Conservation (phyloP, 2,113 vertebrate genomes). For the Motacilla tschutschensis region DNA sequence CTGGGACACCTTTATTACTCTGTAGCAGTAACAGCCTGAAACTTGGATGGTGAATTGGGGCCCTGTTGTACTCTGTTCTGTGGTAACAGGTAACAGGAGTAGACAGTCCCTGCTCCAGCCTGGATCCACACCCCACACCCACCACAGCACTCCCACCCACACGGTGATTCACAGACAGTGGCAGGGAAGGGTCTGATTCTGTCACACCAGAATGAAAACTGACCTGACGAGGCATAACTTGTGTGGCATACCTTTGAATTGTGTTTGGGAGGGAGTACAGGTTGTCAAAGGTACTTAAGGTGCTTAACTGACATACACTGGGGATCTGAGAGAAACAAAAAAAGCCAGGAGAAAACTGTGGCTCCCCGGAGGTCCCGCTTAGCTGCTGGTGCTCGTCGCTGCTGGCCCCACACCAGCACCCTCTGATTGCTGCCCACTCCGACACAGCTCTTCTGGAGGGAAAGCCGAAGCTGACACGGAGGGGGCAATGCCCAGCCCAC, state of each 20-base stretch:
- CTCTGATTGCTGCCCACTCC: not conserved
- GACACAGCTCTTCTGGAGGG: not conserved
- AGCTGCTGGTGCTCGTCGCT: fast-evolving
- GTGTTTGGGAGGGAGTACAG: fast-evolving
- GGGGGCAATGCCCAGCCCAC: not conserved
- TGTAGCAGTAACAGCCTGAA: not conserved
- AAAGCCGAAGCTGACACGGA: not conserved
- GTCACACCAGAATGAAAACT: not conserved
- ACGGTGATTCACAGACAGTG: fast-evolving
- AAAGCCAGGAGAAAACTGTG: not conserved
- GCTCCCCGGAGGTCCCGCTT: not conserved
- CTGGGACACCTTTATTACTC: not conserved
- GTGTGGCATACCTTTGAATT: not conserved
- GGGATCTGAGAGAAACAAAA: not conserved
- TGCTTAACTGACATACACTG: not conserved
- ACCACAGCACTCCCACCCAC: not conserved
- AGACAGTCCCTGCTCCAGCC: not conserved
- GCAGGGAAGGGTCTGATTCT: not conserved
- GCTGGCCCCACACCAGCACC: fast-evolving
- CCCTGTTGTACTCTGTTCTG: not conserved
- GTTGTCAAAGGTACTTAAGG: not conserved
- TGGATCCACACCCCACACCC: not conserved
- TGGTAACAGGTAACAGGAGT: not conserved
- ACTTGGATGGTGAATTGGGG: fast-evolving
- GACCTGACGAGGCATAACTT: not conserved